Percentiles rank a stretch among this genome's conserved stretches.
phyloP scores from a whole-genome alignment of 2,113 vertebrate species.

The Pangasianodon hypophthalmus region DNA sequence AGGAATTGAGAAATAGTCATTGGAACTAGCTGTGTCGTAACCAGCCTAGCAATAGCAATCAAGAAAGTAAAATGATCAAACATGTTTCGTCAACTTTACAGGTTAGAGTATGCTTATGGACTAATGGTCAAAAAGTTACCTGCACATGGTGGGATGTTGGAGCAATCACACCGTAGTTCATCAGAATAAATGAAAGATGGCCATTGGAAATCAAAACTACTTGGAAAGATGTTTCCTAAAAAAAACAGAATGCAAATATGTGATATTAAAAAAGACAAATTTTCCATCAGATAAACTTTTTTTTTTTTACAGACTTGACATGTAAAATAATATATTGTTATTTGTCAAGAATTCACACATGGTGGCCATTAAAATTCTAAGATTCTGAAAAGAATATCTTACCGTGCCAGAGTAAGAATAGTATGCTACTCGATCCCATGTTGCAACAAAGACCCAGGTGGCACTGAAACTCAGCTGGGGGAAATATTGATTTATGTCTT shows the following conservation, averaged over 20 bases:
- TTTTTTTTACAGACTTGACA: no score
- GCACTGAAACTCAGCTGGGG: background rate
- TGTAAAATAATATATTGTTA: no score
- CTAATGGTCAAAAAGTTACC: constrained; percentile 13
- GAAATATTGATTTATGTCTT: constrained; percentile 59
- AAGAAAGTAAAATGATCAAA: background rate
- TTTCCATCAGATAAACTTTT: no score
- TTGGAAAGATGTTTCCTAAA: constrained; percentile 62
- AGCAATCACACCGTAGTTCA: constrained; percentile 59
- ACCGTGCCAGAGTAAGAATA: constrained; percentile 7
- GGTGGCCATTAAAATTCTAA: no score
- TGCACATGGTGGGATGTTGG: constrained; percentile 4
- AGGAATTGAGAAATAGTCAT: constrained; percentile 49
- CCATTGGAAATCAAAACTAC: constrained; percentile 55
- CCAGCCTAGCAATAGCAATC: constrained; percentile 58
- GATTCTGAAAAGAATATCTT: constrained; percentile 20
- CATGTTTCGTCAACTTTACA: background rate
- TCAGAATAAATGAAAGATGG: constrained; percentile 49
- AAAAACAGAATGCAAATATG: background rate
- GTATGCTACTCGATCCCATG: constrained; percentile 66
- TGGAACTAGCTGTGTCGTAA: constrained; percentile 54
- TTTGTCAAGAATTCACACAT: no score
- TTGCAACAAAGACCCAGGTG: constrained; percentile 56
- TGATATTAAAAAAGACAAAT: background rate
- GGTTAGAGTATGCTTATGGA: background rate